Evolutionary conservation across 2,888 invertebrate species (phyloP).

Genomic region (Heliconius hortense): DNA sequence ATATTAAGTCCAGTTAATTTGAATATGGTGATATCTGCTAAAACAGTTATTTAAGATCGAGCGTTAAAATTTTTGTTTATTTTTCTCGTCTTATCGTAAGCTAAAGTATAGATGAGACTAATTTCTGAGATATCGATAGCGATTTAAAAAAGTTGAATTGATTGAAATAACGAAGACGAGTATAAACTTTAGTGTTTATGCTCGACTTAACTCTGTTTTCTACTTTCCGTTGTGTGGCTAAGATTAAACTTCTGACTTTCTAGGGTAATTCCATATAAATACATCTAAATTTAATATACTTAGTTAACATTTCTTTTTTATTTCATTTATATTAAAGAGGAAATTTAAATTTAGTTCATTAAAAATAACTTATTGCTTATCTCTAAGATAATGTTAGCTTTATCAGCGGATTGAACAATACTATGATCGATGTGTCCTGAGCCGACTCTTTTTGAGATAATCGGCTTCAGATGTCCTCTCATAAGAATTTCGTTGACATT

Average conservation of each 20-base stretch:
- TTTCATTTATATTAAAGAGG: slow-evolving; percentile 12
- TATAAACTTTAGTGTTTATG: no score
- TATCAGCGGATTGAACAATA: slow-evolving; percentile 72
- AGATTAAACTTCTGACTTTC: not conserved
- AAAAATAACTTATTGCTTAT: slow-evolving; percentile 50
- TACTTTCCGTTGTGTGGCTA: not conserved
- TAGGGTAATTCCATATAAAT: not conserved
- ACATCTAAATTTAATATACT: not conserved
- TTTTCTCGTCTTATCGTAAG: no score
- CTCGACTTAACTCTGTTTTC: not conserved
- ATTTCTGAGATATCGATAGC: no score
- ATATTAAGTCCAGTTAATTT: not conserved
- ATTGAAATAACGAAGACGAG: no score
- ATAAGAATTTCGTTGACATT: slow-evolving; percentile 40
- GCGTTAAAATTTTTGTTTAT: no score
- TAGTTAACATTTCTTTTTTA: not conserved
- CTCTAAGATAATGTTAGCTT: slow-evolving; percentile 58
- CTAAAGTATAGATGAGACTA: no score
- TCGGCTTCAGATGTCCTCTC: slow-evolving; percentile 37
- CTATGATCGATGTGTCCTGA: slow-evolving; percentile 70
- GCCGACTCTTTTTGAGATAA: slow-evolving; percentile 45
- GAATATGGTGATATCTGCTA: no score
- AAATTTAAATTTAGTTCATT: slow-evolving; percentile 41
- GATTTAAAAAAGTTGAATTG: no score
- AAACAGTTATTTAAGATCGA: no score